A percentile compares a stretch with the other conserved stretches of the same genome.
These are phyloP conservation scores for Porites lutea DNA, from an alignment of 64 coral and sea anemone genomes.

Conservation along the genomic window DNA sequence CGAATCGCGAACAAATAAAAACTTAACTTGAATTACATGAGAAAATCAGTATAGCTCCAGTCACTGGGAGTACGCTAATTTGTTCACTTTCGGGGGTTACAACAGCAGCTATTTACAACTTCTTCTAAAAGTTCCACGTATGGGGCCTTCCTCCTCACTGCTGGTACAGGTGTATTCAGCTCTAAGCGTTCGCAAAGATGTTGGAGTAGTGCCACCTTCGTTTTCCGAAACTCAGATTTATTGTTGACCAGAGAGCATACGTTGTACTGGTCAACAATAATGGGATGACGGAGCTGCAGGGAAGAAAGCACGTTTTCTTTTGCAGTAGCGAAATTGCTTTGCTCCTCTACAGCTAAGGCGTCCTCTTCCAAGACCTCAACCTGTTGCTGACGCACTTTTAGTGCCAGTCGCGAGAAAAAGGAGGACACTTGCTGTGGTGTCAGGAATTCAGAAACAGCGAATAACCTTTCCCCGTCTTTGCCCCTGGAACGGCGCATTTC, in stretches of 20 bases:
- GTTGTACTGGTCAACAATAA: slow-evolving; percentile 53
- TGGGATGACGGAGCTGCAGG: slow-evolving; percentile 25
- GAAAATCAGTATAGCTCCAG: not conserved
- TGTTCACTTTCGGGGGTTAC: not conserved
- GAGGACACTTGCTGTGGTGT: slow-evolving; percentile 59
- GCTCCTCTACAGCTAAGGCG: slow-evolving; percentile 25
- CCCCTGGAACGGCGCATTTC: slow-evolving; percentile 50
- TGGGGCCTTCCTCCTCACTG: slow-evolving; percentile 23
- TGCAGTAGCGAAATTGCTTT: slow-evolving; percentile 16
- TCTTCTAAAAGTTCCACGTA: slow-evolving; percentile 1
- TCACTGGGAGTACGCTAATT: too few species aligned
- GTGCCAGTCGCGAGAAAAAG: slow-evolving; percentile 46
- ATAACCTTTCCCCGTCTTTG: slow-evolving; percentile 41
- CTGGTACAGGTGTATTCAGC: slow-evolving; percentile 1
- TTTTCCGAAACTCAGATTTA: not conserved
- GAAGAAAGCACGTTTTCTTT: slow-evolving; percentile 30
- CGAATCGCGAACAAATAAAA: too few species aligned
- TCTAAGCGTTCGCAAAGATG: slow-evolving; percentile 9
- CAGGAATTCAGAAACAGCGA: slow-evolving; percentile 59
- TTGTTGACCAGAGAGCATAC: slow-evolving; percentile 34
- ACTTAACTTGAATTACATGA: too few species aligned
- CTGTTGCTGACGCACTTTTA: slow-evolving; percentile 47
- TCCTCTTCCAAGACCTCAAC: slow-evolving; percentile 6
- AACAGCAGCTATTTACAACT: slow-evolving; percentile 8
- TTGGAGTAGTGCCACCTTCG: slow-evolving; percentile 51